Conservation (phyloP, 2,113 vertebrate species). For the Semnornis frantzii region DNA sequence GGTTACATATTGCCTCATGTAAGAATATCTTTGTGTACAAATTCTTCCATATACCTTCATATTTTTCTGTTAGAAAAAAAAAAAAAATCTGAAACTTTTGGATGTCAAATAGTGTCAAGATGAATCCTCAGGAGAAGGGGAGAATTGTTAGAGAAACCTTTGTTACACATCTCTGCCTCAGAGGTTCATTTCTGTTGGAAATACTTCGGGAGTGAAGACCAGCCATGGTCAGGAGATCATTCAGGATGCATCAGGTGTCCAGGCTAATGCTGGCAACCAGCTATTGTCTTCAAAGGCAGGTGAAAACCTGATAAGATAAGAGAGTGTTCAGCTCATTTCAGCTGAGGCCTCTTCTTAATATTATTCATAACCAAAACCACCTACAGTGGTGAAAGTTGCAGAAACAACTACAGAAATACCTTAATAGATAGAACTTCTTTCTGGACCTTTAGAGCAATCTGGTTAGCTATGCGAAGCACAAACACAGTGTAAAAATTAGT, state of each 20-base stretch:
- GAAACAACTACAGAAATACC: not conserved
- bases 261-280: not conserved
- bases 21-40: not conserved
- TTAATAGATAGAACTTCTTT: not conserved
- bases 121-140: not conserved
- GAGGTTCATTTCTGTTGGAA: not conserved
- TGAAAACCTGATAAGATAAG: not conserved
- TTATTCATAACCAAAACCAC: constrained; percentile 16
- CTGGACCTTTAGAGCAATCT: not conserved
- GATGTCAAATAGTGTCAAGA: not conserved
- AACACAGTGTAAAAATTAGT: not conserved
- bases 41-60: not conserved
- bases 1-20: not conserved
- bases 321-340: not conserved
- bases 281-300: not conserved
- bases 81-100: not conserved
- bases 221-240: not conserved
- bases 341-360: not conserved
- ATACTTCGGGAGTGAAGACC: not conserved
- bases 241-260: not conserved
- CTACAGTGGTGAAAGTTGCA: not conserved
- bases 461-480: not conserved
- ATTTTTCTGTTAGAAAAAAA: not conserved
- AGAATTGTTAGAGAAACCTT: not conserved
- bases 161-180: not conserved